Conservation (phyloP, 2,888 invertebrate genomes). For the Heliothis peltigera region DNA sequence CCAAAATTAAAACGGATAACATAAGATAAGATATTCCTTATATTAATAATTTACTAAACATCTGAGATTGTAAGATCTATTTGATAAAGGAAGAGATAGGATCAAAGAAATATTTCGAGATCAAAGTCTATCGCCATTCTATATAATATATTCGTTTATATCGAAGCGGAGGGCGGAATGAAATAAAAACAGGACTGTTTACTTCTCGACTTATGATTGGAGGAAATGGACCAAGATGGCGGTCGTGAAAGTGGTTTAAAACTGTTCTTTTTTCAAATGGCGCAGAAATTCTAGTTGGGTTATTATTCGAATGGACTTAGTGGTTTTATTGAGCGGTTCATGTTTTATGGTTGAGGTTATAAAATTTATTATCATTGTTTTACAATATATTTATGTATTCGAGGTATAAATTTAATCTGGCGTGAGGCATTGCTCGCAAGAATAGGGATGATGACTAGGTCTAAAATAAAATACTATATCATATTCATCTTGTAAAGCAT, state of each 20-base stretch:
- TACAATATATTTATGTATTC: background rate
- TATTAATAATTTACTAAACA: conserved; percentile 54
- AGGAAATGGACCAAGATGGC: conserved; percentile 53
- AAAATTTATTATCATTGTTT: background rate
- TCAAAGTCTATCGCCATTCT: conserved; percentile 48
- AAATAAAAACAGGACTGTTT: conserved; percentile 51
- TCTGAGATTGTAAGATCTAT: conserved; percentile 37
- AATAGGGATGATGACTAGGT: too few relatives aligned
- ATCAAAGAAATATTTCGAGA: conserved; percentile 57
- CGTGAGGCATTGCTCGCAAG: too few relatives aligned
- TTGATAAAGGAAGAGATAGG: conserved; percentile 32
- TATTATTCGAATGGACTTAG: conserved; percentile 1
- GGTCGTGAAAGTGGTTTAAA: conserved; percentile 39
- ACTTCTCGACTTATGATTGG: conserved; percentile 43
- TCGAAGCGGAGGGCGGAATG: conserved; percentile 18
- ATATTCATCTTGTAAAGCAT: too few relatives aligned
- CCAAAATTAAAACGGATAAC: conserved; percentile 39
- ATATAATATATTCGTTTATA: conserved; percentile 48
- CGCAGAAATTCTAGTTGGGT: conserved; percentile 3
- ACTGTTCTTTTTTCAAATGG: conserved; percentile 26
- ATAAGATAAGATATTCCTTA: conserved; percentile 28
- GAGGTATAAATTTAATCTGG: background rate
- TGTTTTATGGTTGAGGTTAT: background rate
- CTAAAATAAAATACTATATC: too few relatives aligned
- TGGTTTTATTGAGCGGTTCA: background rate